Percentiles rank a stretch among this genome's conserved stretches.
Evolutionary conservation across 2,113 vertebrate genomes (phyloP).

Genomic region (Rhinoderma darwinii): DNA sequence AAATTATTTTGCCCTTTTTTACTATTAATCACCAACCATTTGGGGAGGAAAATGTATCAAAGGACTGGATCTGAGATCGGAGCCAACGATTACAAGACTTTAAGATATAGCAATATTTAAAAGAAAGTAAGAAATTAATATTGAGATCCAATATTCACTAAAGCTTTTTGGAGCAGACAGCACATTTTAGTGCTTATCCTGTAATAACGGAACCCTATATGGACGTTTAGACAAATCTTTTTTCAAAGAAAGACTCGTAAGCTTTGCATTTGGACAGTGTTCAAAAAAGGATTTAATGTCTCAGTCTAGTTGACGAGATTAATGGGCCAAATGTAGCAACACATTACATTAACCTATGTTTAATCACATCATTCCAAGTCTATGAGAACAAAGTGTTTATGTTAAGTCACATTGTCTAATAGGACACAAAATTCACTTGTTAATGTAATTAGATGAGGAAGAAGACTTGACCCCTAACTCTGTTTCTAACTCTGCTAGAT

Average conservation of each 20-base stretch:
- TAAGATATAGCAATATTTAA: neutral
- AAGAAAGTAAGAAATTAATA: neutral
- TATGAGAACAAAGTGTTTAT: slow-evolving; percentile 54
- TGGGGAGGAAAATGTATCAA: neutral
- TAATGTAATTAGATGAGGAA: slow-evolving; percentile 45
- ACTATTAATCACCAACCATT: neutral
- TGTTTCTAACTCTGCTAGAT: neutral
- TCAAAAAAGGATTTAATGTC: slow-evolving; percentile 57
- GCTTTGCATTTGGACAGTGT: slow-evolving; percentile 52
- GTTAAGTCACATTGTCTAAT: slow-evolving; percentile 46
- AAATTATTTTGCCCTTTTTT: neutral
- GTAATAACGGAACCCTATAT: slow-evolving; percentile 42
- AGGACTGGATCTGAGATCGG: neutral
- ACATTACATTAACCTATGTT: slow-evolving; percentile 55
- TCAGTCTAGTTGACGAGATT: slow-evolving; percentile 56
- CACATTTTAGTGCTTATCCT: slow-evolving; percentile 45
- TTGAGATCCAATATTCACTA: slow-evolving; percentile 8
- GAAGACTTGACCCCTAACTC: neutral
- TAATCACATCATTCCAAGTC: slow-evolving; percentile 55
- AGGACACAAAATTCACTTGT: slow-evolving; percentile 19
- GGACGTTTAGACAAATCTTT: slow-evolving; percentile 32
- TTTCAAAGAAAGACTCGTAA: slow-evolving; percentile 27
- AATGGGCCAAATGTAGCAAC: slow-evolving; percentile 54
- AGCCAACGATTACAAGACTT: neutral
- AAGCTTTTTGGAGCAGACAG: neutral